Evolutionary conservation across 1,140 invertebrate genomes (phyloP).

Genomic region (Drosophila pseudoobscura): DNA sequence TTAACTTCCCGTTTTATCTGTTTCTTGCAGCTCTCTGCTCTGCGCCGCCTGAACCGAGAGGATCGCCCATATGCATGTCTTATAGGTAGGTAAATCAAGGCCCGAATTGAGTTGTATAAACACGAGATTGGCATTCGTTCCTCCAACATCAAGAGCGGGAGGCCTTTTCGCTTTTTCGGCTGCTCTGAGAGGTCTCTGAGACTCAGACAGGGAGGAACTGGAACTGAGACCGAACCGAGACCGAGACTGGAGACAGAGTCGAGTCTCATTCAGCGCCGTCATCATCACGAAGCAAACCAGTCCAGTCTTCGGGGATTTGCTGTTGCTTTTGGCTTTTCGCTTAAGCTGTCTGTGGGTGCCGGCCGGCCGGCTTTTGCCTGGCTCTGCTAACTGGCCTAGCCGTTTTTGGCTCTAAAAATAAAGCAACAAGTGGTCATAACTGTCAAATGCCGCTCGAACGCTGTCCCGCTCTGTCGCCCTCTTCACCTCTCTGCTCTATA

Average conservation of each 20-base stretch:
- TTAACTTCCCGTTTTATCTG: slow-evolving; percentile 22
- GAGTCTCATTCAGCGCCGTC: slow-evolving; percentile 14
- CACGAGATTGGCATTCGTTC: slow-evolving; percentile 24
- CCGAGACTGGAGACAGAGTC: slow-evolving; percentile 7
- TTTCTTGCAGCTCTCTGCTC: slow-evolving; percentile 26
- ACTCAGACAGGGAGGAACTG: slow-evolving; percentile 9
- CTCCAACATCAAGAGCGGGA: slow-evolving; percentile 16
- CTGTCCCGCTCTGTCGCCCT: neutral
- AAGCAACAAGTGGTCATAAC: slow-evolving; percentile 75
- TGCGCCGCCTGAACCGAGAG: slow-evolving; percentile 24
- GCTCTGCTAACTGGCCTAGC: slow-evolving; percentile 40
- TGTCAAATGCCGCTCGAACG: slow-evolving; percentile 62
- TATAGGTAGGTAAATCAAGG: slow-evolving; percentile 67
- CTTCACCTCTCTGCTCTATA: slow-evolving; percentile 14
- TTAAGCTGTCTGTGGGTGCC: slow-evolving; percentile 50
- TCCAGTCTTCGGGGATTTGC: slow-evolving; percentile 18
- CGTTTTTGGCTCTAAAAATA: slow-evolving; percentile 57
- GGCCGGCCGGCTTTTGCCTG: slow-evolving; percentile 39
- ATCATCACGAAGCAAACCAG: slow-evolving; percentile 43
- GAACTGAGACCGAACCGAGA: neutral
- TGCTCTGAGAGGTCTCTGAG: too few species aligned
- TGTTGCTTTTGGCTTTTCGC: slow-evolving; percentile 8
- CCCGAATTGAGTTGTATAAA: slow-evolving; percentile 43
- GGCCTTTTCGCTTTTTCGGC: slow-evolving; percentile 10
- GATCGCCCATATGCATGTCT: slow-evolving; percentile 56